Evolutionary conservation across 2,113 vertebrate species (phyloP).

Genomic region (Zingel zingel): DNA sequence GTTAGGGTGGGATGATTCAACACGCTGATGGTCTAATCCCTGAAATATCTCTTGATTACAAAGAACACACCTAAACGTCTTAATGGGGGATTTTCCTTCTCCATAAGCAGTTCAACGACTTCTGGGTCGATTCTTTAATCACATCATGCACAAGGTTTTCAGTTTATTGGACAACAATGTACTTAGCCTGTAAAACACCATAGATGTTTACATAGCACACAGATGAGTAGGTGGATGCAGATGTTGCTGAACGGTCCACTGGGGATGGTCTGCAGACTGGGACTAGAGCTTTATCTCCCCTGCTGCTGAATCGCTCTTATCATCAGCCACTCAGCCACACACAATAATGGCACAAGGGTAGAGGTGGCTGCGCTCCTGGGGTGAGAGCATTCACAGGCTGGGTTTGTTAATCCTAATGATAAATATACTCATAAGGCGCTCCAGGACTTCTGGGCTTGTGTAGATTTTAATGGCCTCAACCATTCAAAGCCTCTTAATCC

Average conservation of each 20-base stretch:
- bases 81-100: slow-evolving; percentile 41
- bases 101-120: slow-evolving; percentile 20
- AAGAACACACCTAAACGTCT: background rate
- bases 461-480: slow-evolving; percentile 82
- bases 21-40: slow-evolving; percentile 31
- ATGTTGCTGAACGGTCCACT: slow-evolving; percentile 50
- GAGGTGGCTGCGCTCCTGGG: slow-evolving; percentile 60
- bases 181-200: slow-evolving; percentile 17
- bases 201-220: slow-evolving; percentile 5
- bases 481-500: slow-evolving; percentile 85
- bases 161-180: slow-evolving; percentile 20
- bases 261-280: slow-evolving; percentile 51
- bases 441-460: slow-evolving; percentile 66
- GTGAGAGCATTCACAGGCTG: slow-evolving; percentile 60
- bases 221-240: slow-evolving; percentile 55
- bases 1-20: slow-evolving; percentile 46
- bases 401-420: slow-evolving; percentile 83
- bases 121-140: slow-evolving; percentile 26
- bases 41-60: slow-evolving; percentile 37
- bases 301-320: slow-evolving; percentile 69
- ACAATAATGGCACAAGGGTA: slow-evolving; percentile 68
- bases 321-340: slow-evolving; percentile 70
- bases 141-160: slow-evolving; percentile 17
- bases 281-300: slow-evolving; percentile 56
- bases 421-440: slow-evolving; percentile 78